phyloP scores from a whole-genome alignment of 1,140 invertebrate genomes.

The Micrasema longulum region DNA sequence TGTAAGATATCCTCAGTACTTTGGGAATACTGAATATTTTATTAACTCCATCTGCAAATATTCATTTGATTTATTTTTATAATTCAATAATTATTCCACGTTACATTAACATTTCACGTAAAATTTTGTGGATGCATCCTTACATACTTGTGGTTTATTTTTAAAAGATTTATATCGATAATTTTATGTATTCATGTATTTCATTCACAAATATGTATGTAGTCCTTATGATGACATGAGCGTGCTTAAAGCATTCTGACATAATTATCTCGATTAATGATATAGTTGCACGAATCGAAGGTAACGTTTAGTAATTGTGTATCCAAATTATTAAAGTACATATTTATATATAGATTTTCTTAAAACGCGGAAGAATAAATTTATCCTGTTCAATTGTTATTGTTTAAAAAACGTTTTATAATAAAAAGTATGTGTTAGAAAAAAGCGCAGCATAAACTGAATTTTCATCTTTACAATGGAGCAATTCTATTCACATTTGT shows the following conservation, averaged over 20 bases:
- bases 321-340: constrained; percentile 37
- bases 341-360: constrained; percentile 34
- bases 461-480: constrained; percentile 19
- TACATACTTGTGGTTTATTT: no score
- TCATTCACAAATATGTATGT: no score
- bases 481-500: background rate
- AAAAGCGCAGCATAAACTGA: constrained; percentile 38
- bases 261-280: constrained; percentile 24
- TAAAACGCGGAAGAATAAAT: constrained; percentile 37
- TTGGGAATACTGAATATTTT: no score
- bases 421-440: constrained; percentile 51
- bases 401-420: constrained; percentile 51
- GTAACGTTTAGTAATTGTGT: constrained; percentile 43
- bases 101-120: no score
- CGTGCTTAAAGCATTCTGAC: constrained; percentile 33
- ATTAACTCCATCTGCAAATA: no score
- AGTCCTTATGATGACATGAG: constrained; percentile 18
- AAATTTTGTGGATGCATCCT: no score
- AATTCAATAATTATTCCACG: no score
- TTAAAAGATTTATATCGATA: no score
- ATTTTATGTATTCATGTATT: no score
- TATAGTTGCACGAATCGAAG: constrained; percentile 31
- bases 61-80: no score
- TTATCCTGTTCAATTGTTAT: constrained; percentile 53
- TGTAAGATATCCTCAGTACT: no score